phyloP scores from a whole-genome alignment of 2,888 invertebrate genomes.

The Lochmaea crataegi region DNA sequence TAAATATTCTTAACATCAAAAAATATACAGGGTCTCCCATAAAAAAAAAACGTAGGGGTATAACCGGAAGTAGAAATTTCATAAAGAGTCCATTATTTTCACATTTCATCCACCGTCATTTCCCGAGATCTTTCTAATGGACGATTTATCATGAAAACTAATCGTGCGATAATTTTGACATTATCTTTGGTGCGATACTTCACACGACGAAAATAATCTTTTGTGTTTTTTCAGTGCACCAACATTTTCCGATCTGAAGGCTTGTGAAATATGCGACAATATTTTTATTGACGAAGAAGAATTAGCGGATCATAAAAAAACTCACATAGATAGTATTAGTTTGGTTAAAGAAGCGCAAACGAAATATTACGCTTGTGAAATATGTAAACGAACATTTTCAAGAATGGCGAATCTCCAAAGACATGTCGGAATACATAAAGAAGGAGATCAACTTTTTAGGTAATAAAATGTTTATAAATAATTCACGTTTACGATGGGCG shows the following conservation, averaged over 20 bases:
- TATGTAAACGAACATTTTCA: slow-evolving; percentile 59
- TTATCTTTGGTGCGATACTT: neutral
- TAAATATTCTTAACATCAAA: too few species aligned
- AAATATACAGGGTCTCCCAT: too few species aligned
- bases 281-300: slow-evolving; percentile 63
- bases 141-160: too few species aligned
- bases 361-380: slow-evolving; percentile 55
- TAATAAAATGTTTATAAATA: slow-evolving; percentile 29
- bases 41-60: too few species aligned
- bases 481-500: too few species aligned
- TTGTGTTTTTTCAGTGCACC: neutral
- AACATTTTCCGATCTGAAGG: slow-evolving; percentile 38
- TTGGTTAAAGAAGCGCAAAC: neutral
- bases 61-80: too few species aligned
- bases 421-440: slow-evolving; percentile 59
- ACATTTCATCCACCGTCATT: too few species aligned
- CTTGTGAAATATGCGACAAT: slow-evolving; percentile 64
- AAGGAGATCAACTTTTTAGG: slow-evolving; percentile 50
- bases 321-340: slow-evolving; percentile 31
- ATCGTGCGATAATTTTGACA: too few species aligned
- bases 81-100: too few species aligned
- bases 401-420: slow-evolving; percentile 59
- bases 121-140: too few species aligned
- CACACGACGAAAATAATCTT: neutral
- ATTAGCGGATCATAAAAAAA: slow-evolving; percentile 64